Evolutionary conservation across 2,888 invertebrate species (phyloP).

Genomic region (Drosophila heteroneura): DNA sequence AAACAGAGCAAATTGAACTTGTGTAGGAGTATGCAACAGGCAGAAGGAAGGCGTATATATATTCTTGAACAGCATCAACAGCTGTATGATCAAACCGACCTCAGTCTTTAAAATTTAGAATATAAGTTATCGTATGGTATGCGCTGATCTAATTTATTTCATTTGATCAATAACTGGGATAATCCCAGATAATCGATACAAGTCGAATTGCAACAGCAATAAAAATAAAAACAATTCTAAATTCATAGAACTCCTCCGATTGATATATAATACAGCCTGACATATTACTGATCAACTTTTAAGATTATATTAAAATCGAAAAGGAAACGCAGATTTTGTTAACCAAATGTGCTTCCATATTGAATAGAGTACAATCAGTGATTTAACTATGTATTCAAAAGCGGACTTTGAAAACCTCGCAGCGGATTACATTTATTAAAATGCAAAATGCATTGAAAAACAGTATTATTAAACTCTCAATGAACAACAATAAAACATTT

Average conservation of each 20-base stretch:
- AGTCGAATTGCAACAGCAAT: neutral
- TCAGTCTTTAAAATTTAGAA: neutral
- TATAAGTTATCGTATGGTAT: neutral
- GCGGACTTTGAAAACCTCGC: neutral
- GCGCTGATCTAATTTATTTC: neutral
- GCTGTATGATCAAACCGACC: neutral
- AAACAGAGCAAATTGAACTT: neutral
- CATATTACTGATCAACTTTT: neutral
- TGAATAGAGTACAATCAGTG: neutral
- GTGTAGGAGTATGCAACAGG: neutral
- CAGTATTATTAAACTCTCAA: neutral
- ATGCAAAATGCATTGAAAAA: neutral
- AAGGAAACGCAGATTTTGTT: neutral
- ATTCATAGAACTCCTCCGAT: neutral
- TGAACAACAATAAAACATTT: neutral
- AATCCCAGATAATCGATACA: neutral
- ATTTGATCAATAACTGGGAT: neutral
- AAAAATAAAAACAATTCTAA: neutral
- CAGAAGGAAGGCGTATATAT: neutral
- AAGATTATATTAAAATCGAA: neutral
- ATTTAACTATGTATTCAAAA: neutral
- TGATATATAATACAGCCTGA: neutral
- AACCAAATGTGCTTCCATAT: neutral
- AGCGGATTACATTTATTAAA: neutral
- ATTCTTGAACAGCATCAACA: neutral